Evolutionary conservation across 2,888 invertebrate species (phyloP), one percentile per base, ranked within the genome.

Genomic region (Mantis religiosa): DNA sequence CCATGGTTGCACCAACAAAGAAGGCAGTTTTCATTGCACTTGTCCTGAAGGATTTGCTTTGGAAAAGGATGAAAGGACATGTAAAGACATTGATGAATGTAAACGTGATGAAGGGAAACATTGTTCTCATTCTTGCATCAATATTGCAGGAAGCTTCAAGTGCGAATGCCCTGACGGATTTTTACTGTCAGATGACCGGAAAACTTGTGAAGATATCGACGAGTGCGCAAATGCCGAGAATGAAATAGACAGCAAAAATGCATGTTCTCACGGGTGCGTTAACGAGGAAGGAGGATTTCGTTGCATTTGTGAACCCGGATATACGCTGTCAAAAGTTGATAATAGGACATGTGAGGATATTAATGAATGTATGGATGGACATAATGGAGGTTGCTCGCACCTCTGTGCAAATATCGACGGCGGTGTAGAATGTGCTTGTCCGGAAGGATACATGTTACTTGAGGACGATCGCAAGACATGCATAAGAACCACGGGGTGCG

Each of bases 11-110:
- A 93, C 95, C 83, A 96, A 96, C 91, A 94, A 94, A 0, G 92
- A 93, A 15, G 96, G 96, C 27, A 94, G 95, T 30, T 96, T 94
- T 91, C 92, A 93, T 81, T 96, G 96, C 91, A 92, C 93, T 89
- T 96, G 96, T 91, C 92, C 93, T 1, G 90, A 92, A 20, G 95
- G 95, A 0, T 95, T 94, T 91, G 93, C 93, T 89, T 91, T 93
- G 6, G 90, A 87, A 54, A 91, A 91, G 3, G 90, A 89, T 71
- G 94, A 94, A 91, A 92, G 91, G 82, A 93, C 92, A 20, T 92
- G 92, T 88, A 91, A 91, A 89, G 92, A 93, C 89, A 91, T 93
- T n/a, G 94, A 95, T 92, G 94, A 94, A 88, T 96, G 96, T 91
- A 92, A 71, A 47, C 83, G 41, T 84, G 87, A 92, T 34, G 92